Base-by-base conservation (phyloP, 2,797 vertebrate genomes). In the Sebastes trivittatus region DNA sequence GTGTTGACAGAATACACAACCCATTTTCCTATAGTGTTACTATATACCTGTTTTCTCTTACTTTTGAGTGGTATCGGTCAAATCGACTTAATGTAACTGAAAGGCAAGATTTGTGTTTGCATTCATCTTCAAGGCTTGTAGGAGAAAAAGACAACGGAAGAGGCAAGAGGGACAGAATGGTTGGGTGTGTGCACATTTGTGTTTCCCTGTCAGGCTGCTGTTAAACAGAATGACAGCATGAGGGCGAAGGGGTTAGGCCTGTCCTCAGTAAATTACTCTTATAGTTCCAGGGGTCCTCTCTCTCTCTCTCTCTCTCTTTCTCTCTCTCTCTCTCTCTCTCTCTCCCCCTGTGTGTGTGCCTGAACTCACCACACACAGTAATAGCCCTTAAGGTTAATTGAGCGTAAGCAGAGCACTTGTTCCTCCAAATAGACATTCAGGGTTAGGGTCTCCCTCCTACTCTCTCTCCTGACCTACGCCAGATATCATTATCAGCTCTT, bases 321-420 rank as follows among this genome's bases (percentile, higher is more conserved):
- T 14, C 32, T 34, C n/a, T 79, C 52, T 59, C 52, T 70, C 16
- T 62, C 54, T 56, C 8, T 49, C 34, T 27, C 11, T 67, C 8
- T 23, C 23, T 75, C 2, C 67, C 18, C 6, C 5, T 64, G 56
- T 67, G 58, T 18, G 29, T 62, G 49, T 81, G 59, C n/a, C 42
- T 78, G 54, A 77, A 78, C 69, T 84, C 36, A 83, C 80, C 77
- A 79, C 83, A 88, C 78, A 80, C 77, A 88, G 77, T 86, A 92
- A 90, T 87, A 93, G 86, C 87, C 89, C 86, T 90, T 87, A 92
- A 92, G 94, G 91, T 95, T 95, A 95, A 95, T 95, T 95, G 94
- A 94, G 81, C 89, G 63, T 84, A 91, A 93, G 87, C 75, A 65
- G 87, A 93, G 90, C 84, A 93, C 89, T 94, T 94, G 93, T 94